phyloP scores from a whole-genome alignment of 64 coral and sea anemone genomes.

The Actinia equina region DNA sequence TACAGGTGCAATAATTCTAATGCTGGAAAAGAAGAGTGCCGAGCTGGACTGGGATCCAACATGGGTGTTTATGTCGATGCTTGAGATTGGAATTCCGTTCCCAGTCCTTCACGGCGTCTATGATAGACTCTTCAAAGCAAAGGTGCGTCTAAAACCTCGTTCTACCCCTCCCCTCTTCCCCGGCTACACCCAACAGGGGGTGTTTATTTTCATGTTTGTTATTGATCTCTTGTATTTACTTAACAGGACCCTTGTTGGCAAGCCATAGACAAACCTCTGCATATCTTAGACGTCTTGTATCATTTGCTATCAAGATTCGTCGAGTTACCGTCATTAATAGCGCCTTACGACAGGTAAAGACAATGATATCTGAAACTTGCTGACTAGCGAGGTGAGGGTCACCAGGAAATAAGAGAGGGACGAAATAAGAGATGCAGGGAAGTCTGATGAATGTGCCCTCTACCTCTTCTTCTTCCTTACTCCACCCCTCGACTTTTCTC shows the following conservation, averaged over 20 bases:
- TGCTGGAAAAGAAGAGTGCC: constrained; percentile 80
- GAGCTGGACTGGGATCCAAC: constrained; percentile 72
- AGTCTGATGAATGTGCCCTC: too few species aligned
- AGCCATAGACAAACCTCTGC: constrained; percentile 71
- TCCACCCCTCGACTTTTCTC: too few species aligned
- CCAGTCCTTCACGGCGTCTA: constrained; percentile 93
- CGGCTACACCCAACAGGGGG: too few species aligned
- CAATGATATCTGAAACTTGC: neutral
- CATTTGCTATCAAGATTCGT: constrained; percentile 77
- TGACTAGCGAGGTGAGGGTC: too few species aligned
- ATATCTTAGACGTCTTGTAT: constrained; percentile 90
- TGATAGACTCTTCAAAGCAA: constrained; percentile 84
- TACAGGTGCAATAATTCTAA: constrained; percentile 66
- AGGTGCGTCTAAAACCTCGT: constrained; percentile 35
- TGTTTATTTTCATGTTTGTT: neutral
- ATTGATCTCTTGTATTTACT: neutral
- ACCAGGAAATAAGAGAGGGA: too few species aligned
- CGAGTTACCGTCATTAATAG: constrained; percentile 63
- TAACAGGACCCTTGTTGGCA: constrained; percentile 85
- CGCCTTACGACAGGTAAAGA: constrained; percentile 82
- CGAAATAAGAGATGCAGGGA: too few species aligned
- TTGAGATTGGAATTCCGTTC: constrained; percentile 93
- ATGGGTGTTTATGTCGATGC: constrained; percentile 84
- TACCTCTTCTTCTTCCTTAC: too few species aligned
- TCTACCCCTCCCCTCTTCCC: neutral